A percentile compares a stretch with the other conserved stretches of the same genome.
Conservation (phyloP, 2,113 vertebrate genomes). For the Lethenteron reissneri region DNA sequence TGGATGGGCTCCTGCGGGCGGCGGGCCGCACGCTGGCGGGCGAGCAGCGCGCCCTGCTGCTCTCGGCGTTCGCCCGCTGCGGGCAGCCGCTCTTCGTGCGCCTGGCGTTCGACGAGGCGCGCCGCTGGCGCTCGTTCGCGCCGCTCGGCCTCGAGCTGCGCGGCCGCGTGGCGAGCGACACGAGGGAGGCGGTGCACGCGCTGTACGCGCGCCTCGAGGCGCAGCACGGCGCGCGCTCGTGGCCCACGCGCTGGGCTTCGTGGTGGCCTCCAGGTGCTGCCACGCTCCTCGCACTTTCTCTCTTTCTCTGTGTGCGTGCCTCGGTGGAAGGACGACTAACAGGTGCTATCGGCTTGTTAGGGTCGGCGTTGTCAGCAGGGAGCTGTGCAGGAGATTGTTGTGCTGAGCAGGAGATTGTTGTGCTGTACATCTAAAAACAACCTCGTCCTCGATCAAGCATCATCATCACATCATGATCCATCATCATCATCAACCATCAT, state of each 20-base stretch:
- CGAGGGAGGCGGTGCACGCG: conserved; percentile 20
- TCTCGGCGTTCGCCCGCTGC: conserved; percentile 19
- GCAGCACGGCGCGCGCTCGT: conserved; percentile 28
- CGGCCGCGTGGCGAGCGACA: conserved; percentile 13
- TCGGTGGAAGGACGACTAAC: too few species aligned
- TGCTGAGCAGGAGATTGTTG: too few species aligned
- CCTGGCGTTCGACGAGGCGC: conserved; percentile 27
- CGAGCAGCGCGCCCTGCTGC: conserved; percentile 18
- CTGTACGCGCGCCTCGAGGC: conserved; percentile 31
- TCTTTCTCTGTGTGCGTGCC: too few species aligned
- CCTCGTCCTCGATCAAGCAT: too few species aligned
- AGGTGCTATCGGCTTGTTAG: too few species aligned
- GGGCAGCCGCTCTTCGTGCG: conserved; percentile 30
- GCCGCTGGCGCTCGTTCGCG: conserved; percentile 29
- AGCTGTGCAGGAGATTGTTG: too few species aligned
- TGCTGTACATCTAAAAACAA: too few species aligned
- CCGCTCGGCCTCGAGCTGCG: conserved; percentile 13
- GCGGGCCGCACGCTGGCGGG: conserved; percentile 15
- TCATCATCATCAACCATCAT: too few species aligned
- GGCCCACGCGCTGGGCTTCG: conserved; percentile 27
- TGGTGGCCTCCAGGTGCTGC: conserved; percentile 22
- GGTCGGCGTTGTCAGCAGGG: too few species aligned
- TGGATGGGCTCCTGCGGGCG: conserved; percentile 19
- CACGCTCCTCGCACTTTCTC: too few species aligned
- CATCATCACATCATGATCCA: too few species aligned